Conservation (phyloP, 2,113 vertebrate species). For the Nycticryphes semicollaris region DNA sequence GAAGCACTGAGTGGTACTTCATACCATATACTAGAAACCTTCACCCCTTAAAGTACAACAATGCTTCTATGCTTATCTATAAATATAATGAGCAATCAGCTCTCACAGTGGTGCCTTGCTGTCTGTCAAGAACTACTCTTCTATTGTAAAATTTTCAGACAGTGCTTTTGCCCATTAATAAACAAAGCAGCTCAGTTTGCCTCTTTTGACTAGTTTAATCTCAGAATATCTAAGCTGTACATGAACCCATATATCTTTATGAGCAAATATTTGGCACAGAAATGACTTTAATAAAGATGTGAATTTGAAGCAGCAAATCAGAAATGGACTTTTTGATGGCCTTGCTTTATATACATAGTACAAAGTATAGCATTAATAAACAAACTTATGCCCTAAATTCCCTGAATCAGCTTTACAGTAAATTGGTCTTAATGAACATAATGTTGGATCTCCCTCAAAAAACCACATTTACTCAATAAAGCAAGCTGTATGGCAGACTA, state of each 20-base stretch:
- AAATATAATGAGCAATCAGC: constrained; percentile 48
- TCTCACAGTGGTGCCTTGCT: constrained; percentile 68
- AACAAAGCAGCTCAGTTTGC: constrained; percentile 52
- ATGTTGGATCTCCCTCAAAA: background rate
- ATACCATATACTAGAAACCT: background rate
- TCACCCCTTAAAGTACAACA: constrained; percentile 4
- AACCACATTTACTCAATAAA: background rate
- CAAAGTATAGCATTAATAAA: constrained; percentile 36
- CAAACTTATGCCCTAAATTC: constrained; percentile 10
- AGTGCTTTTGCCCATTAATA: constrained; percentile 47
- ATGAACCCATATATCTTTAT: constrained; percentile 55
- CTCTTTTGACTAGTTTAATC: constrained; percentile 55
- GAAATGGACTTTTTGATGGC: constrained; percentile 30
- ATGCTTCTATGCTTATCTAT: constrained; percentile 32
- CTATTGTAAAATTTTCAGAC: constrained; percentile 54
- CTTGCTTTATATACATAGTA: constrained; percentile 31
- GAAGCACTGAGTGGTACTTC: background rate
- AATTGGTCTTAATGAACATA: background rate
- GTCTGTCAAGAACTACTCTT: constrained; percentile 67
- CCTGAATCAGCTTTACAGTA: background rate
- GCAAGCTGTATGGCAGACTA: background rate
- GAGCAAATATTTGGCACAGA: constrained; percentile 36
- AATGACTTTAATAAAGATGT: constrained; percentile 44
- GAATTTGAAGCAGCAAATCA: constrained; percentile 51
- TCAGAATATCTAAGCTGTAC: constrained; percentile 36